These are phyloP conservation scores for Syrmaticus mikado DNA, from an alignment of 2,113 vertebrate genomes.

Conservation along the genomic window DNA sequence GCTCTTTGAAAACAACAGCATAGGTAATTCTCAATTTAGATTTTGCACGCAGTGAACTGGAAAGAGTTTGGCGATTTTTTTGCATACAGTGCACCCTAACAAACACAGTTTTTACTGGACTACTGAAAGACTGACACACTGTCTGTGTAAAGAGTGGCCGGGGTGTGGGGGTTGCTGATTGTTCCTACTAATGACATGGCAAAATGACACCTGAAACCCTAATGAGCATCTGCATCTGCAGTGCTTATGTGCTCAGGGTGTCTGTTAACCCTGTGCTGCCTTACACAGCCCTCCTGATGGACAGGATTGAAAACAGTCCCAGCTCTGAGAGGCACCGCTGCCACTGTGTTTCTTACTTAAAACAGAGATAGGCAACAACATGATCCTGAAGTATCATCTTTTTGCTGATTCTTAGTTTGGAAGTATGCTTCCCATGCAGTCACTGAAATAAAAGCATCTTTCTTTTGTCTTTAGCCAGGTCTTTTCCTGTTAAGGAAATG, in stretches of 20 bases:
- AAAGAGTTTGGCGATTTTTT: neutral
- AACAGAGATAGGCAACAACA: neutral
- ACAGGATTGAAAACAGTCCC: neutral
- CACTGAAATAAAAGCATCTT: neutral
- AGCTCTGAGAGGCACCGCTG: neutral
- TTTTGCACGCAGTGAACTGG: neutral
- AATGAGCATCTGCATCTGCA: neutral
- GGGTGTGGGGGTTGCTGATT: neutral
- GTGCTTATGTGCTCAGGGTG: neutral
- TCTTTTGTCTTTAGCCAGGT: slow-evolving; percentile 24
- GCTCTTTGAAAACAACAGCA: neutral
- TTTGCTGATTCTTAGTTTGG: neutral
- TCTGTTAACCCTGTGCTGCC: neutral
- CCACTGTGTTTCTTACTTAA: neutral
- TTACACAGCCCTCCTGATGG: neutral
- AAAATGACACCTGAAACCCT: neutral
- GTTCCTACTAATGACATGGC: neutral
- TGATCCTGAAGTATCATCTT: neutral
- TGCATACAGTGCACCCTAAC: neutral
- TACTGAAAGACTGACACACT: neutral
- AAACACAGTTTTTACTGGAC: neutral
- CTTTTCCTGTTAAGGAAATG: neutral
- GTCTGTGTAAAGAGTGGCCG: neutral
- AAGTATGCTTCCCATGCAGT: neutral
- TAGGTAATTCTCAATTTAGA: neutral